Base-by-base conservation (phyloP, 2,888 invertebrate genomes). In the Ennomos fuscantarius region DNA sequence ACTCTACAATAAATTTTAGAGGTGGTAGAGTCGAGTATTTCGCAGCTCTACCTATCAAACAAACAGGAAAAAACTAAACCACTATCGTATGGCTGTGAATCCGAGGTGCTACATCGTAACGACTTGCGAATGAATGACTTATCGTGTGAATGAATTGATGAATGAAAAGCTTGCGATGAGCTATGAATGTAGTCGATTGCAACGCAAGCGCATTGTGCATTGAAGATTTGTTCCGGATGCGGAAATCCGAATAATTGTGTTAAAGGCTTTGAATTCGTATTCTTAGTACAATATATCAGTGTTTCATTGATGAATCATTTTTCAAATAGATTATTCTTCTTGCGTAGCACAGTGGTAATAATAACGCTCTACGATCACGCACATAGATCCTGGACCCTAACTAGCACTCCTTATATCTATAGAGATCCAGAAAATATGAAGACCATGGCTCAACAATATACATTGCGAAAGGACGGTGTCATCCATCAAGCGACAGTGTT, bases 141-240 rank as follows among this genome's bases (percentile, higher is more conserved):
- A 51, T 43, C 47, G 52, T 48, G 43, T 57, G 52, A 57, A 57
- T 51, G 43, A 48, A 48, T 3, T 8, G 12, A 37, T 57, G 56
- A 57, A 57, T 57, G 52, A 57, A 57, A 47, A 47, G 42, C 48
- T 57, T 50, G 43, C 44, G 40, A n/a, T n/a, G 40, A 44, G 24
- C 24, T 24, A 50, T 45, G 41, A 42, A 47, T 36, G 55, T 51
- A 56, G 24, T 8, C 10, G 35, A 35, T 32, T 45, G 44, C 43
- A 45, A 31, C 24, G 33, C 32, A n/a, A 2, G 24, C 34, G 49
- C 41, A 50, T 56, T 56, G 50, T 56, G 46, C 45, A 46, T 50
- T 56, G 55, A 49, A 10, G 31, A 49, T 44, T 55, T 36, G 36
- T n/a, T 46, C 36, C 56, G 50, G 56, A 56, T 56, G 45, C 36